A percentile compares a stretch with the other conserved stretches of the same genome.
Conservation (phyloP, 2,888 invertebrate genomes). For the Amphipyra berbera region DNA sequence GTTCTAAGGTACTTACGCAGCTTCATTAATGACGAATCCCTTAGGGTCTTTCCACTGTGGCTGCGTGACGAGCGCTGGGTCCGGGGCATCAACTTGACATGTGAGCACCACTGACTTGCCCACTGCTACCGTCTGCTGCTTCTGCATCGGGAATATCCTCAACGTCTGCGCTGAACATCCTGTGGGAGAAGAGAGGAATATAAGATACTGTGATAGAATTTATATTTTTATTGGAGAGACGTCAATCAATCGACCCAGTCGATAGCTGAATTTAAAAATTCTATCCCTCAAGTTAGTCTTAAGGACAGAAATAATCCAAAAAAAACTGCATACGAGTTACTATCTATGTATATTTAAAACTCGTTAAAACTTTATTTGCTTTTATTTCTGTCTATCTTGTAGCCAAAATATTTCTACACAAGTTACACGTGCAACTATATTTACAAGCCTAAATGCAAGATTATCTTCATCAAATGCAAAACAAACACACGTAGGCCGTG, state of each 20-base stretch:
- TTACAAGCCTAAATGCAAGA: constrained; percentile 34
- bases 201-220: background rate
- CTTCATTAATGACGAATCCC: constrained; percentile 92
- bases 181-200: constrained; percentile 57
- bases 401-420: no score
- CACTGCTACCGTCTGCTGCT: constrained; percentile 92
- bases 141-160: constrained; percentile 92
- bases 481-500: constrained; percentile 51
- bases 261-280: no score
- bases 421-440: constrained; percentile 1
- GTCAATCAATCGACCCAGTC: no score
- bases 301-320: no score
- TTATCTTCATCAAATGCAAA: constrained; percentile 46
- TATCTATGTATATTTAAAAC: no score
- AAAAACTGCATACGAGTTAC: no score
- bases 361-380: no score
- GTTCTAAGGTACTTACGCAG: constrained; percentile 88
- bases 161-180: constrained; percentile 87
- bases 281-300: no score
- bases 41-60: constrained; percentile 95
- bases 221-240: no score
- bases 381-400: no score
- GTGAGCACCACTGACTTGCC: constrained; percentile 94
- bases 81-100: constrained; percentile 93
- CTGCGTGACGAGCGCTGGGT: constrained; percentile 92